These are phyloP conservation scores for Microtus richardsoni DNA, from an alignment of 2,113 vertebrate species.

Conservation along the genomic window DNA sequence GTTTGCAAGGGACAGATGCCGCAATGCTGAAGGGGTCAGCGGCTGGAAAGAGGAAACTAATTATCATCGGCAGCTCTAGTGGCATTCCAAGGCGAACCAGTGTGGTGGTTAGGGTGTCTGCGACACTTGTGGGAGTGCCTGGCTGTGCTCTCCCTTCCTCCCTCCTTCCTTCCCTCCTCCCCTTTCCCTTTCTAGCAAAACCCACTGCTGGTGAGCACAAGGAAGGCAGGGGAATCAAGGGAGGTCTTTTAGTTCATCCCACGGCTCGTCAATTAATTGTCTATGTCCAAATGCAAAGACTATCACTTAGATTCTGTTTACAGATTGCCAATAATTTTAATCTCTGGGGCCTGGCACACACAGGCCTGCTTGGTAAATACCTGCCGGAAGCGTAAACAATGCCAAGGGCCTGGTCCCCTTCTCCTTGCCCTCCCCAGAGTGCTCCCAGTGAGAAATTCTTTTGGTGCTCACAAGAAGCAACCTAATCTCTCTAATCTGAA, in stretches of 20 bases:
- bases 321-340: conserved; percentile 24
- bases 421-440: neutral
- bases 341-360: conserved; percentile 40
- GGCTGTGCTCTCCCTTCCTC: neutral
- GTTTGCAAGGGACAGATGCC: conserved; percentile 77
- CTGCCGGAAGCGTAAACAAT: conserved; percentile 49
- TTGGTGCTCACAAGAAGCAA: neutral
- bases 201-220: conserved; percentile 30
- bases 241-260: neutral
- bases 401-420: neutral
- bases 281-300: neutral
- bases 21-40: conserved; percentile 63
- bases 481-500: conserved; percentile 35
- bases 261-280: neutral
- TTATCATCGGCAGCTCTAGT: conserved; percentile 37
- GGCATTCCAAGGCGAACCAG: conserved; percentile 36
- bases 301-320: conserved; percentile 1
- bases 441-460: conserved; percentile 39
- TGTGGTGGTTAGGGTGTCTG: neutral
- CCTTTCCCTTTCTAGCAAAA: conserved; percentile 15
- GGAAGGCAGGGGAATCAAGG: neutral
- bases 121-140: neutral
- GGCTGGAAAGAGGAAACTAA: conserved; percentile 70
- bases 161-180: too few species aligned
- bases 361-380: conserved; percentile 48